Evolutionary conservation across 2,888 invertebrate genomes (phyloP), one percentile per base, ranked within the genome.

Genomic region (Andricus curvator): DNA sequence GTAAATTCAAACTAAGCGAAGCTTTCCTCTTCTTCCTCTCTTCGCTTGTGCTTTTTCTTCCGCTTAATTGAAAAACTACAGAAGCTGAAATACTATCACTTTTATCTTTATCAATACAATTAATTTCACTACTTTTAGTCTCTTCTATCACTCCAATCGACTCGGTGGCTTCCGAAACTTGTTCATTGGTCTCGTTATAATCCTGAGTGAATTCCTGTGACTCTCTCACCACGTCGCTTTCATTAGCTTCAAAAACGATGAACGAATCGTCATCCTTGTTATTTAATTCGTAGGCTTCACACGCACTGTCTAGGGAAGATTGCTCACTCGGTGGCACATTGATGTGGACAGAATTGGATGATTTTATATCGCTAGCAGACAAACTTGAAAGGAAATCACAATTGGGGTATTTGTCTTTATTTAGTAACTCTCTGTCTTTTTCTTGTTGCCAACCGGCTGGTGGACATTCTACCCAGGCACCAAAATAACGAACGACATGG

Each of bases 401-500:
- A 1, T 84, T 85, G 4, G 88, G 84, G 25, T 88, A 87, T 22
- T 85, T 88, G 5, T 86, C 82, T 33, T 89, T 88, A 44, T 93
- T 92, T 87, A 94, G 93, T 94, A 95, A 95, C 8, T 94, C 91
- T 37, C 94, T 94, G 93, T 98, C 98, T 68, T 96, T 95, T 44
- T 95, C 94, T 88, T 97, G 96, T 92, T 98, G 96, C 98, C 98
- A 99, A 11, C 95, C 96, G 13, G 95, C 93, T 4, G 99, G 99
- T 13, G 99, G 99, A 81, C 95, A 95, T 93, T 99, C 99, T 0
- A 98, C 94, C 99, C 99, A 99, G 0, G 99, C 97, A 94, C 98
- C 97, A 93, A 97, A 98, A 93, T 99, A 99, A 1, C 99, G 95
- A 78, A 99, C 99, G 86, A 99, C 99, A 91, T 99, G 97, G 67